Percentiles rank a stretch among this genome's conserved stretches.
Conservation (phyloP, 2,888 invertebrate species). For the Minunthozetes semirufus region DNA sequence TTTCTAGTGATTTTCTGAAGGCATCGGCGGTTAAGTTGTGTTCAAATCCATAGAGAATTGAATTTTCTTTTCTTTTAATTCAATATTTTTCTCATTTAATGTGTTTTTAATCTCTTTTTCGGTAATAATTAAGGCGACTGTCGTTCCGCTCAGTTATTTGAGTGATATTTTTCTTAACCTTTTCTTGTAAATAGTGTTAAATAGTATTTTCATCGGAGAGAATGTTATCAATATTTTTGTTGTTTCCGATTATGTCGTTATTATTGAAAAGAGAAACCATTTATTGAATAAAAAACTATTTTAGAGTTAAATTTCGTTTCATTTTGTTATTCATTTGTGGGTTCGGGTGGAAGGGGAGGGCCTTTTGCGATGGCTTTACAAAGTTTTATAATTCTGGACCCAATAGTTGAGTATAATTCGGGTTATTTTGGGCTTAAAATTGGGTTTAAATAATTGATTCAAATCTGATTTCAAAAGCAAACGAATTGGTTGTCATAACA, state of each 20-base stretch:
- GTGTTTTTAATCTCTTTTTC: background rate
- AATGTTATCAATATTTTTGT: background rate
- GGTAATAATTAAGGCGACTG: background rate
- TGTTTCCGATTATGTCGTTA: background rate
- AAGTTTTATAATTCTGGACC: too few species aligned
- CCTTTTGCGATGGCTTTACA: too few species aligned
- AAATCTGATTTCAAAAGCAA: too few species aligned
- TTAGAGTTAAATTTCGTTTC: too few species aligned
- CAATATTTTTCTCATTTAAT: background rate
- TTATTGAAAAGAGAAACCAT: background rate
- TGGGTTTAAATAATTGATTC: too few species aligned
- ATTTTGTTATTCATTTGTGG: background rate
- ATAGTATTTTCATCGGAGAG: background rate
- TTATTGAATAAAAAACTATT: too few species aligned
- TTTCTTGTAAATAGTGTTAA: background rate
- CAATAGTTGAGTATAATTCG: too few species aligned
- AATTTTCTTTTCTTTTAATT: background rate
- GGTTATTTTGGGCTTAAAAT: too few species aligned
- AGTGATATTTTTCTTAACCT: background rate
- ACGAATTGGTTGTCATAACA: too few species aligned
- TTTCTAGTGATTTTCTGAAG: background rate
- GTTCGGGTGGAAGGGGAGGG: too few species aligned
- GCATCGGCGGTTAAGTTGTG: background rate
- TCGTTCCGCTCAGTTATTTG: background rate
- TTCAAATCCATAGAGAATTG: background rate